Base-by-base conservation (phyloP, 2,888 invertebrate species). In the Hermaeophaga mercurialis region DNA sequence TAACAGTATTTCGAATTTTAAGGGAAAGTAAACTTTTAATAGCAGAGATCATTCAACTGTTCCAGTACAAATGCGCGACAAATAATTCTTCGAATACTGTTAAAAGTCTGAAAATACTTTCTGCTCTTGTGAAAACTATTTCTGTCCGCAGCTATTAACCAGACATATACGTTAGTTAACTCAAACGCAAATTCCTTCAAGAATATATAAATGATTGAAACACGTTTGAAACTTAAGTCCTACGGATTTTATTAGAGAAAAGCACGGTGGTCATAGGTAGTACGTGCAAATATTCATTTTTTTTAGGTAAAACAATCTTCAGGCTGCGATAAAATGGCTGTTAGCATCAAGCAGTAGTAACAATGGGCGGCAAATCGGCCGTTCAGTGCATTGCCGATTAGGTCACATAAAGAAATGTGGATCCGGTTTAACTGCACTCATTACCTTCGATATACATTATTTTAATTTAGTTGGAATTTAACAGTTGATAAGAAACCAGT, bases 381-480 rank as follows among this genome's bases (percentile, higher is more conserved):
- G 63, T 60, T 58, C 59, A 54, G 65, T 60, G 67, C 65, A 66
- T 67, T 67, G 60, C 61, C 66, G 66, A 67, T 67, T 67, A 67
- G 65, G 65, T 65, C 61, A 57, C 66, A 66, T 66, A 66, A 65
- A 62, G 34, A 11, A 47, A 22, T 47, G 9, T 14, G 47, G 47
- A 14, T 3, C 3, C 3, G 47, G 7, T 6, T 34, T 22, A 12
- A 47, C 14, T 47, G 33, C 47, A 47, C 47, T 6, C 1, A n/a
- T n/a, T 7, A 14, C 3, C 26, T 5, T 18, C 11, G n/a, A n/a
- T n/a, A n/a, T n/a, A n/a, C n/a, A n/a, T n/a, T n/a, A n/a, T n/a
- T n/a, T n/a, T n/a, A n/a, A n/a, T n/a, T n/a, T n/a, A n/a, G n/a
- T n/a, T n/a, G n/a, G n/a, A n/a, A n/a, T n/a, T n/a, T n/a, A n/a